Base-by-base conservation (phyloP, 2,113 vertebrate genomes). In the Python bivittatus region DNA sequence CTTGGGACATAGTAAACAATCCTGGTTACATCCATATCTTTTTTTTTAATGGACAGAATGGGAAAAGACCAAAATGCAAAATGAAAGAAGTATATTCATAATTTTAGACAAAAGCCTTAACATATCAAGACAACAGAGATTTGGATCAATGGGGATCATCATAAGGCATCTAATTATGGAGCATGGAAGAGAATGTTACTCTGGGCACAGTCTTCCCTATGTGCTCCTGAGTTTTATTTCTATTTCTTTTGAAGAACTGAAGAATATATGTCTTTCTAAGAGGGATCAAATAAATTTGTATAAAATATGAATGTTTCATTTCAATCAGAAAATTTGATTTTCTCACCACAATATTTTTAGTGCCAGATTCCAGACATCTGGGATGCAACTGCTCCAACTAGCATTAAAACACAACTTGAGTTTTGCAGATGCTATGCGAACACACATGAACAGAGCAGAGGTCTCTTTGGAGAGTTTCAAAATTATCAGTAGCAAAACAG, bases 401-500 rank as follows among this genome's bases (percentile, higher is more conserved):
- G 90, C 58, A 86, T 87, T 91, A 91, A 93, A 88, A 52, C 23
- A 23, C 84, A 88, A 53, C 92, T 58, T 54, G 56, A 23, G 52
- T 68, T 60, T 54, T 87, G 84, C 57, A 91, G 57, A 58, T 89
- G 90, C 84, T 86, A 53, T 52, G 86, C 93, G 91, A 93, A 92
- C 68, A 52, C 42, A 61, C 0, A 0, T 11, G 27, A 84, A 61
- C 57, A 44, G 27, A 48, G 57, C 83, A 84, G 42, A 0, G 0
- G 92, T 58, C 91, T 96, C 91, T 88, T 92, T 68, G 58, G 56
- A 88, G 20, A 89, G 44, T 72, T 94, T 58, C 91, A 91, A 89
- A 91, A 91, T 92, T 90, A 95, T 89, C 56, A 61, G 15, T 10
- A 90, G 93, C 86, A 93, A 94, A 95, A 88, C 79, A 85, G 56